Evolutionary conservation across 2,888 invertebrate species (phyloP).

Genomic region (Oscheius sp.): DNA sequence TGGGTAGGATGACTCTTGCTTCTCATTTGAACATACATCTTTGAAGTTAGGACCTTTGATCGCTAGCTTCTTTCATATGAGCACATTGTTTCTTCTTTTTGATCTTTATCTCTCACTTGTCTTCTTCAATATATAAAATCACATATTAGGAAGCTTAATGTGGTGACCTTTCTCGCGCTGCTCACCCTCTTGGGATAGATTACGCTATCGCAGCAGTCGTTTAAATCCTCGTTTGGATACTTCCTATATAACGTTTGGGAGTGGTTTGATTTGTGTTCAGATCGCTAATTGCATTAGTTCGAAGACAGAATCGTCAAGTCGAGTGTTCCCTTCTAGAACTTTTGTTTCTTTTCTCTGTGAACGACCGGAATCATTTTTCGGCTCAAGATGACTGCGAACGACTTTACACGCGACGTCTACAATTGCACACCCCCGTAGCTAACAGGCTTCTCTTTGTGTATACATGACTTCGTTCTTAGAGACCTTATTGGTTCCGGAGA

Average conservation of each 20-base stretch:
- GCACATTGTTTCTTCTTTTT: too few relatives aligned
- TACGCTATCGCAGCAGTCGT: conserved; percentile 28
- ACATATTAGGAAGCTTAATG: too few relatives aligned
- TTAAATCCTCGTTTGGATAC: conserved; percentile 29
- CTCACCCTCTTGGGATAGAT: conserved; percentile 26
- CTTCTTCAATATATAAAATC: too few relatives aligned
- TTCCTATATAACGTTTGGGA: conserved; percentile 19
- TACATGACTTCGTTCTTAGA: not conserved
- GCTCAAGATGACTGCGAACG: not conserved
- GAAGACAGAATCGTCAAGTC: not conserved
- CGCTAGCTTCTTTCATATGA: too few relatives aligned
- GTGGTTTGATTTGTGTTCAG: not conserved
- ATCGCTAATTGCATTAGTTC: conserved; percentile 11
- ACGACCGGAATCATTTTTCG: too few relatives aligned
- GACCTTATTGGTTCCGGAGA: conserved; percentile 6
- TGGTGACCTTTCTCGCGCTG: conserved; percentile 17
- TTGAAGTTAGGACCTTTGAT: too few relatives aligned
- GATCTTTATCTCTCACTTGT: too few relatives aligned
- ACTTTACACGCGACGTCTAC: conserved; percentile 21
- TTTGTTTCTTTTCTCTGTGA: too few relatives aligned
- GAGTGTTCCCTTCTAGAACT: not conserved
- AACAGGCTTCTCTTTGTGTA: conserved; percentile 19
- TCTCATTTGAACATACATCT: too few relatives aligned
- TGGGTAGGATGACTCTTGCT: too few relatives aligned
- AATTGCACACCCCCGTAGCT: conserved; percentile 21